These are phyloP conservation scores for Idaea biselata DNA, from an alignment of 2,888 invertebrate genomes.

Conservation along the genomic window DNA sequence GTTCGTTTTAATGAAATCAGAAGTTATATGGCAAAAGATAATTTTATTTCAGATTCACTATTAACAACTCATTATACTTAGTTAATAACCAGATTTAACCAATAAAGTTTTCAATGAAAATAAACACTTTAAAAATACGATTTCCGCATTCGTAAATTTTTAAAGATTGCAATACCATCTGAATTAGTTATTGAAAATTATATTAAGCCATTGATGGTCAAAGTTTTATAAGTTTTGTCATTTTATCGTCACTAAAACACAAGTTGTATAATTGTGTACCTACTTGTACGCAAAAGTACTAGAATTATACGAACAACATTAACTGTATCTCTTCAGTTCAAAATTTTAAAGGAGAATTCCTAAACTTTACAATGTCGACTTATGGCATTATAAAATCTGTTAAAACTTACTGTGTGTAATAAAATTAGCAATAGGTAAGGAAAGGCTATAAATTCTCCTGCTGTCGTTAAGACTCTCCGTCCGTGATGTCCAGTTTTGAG, in stretches of 20 bases:
- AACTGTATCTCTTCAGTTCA: slow-evolving; percentile 21
- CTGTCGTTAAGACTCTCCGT: slow-evolving; percentile 23
- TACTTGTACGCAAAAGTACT: slow-evolving; percentile 38
- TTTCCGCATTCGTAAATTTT: slow-evolving; percentile 49
- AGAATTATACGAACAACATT: neutral
- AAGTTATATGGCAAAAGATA: slow-evolving; percentile 22
- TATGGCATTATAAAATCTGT: slow-evolving; percentile 38
- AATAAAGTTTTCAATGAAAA: slow-evolving; percentile 32
- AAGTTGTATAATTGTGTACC: too few relatives aligned
- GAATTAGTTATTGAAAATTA: slow-evolving; percentile 40
- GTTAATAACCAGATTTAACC: slow-evolving; percentile 31
- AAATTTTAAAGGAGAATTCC: slow-evolving; percentile 42
- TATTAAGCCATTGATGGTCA: slow-evolving; percentile 32
- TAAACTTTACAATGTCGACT: slow-evolving; percentile 38
- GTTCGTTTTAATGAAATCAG: slow-evolving; percentile 20
- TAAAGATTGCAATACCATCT: slow-evolving; percentile 46
- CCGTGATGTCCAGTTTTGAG: slow-evolving; percentile 18
- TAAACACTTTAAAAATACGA: slow-evolving; percentile 41
- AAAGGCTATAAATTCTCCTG: slow-evolving; percentile 24
- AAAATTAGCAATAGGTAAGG: slow-evolving; percentile 29
- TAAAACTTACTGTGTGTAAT: slow-evolving; percentile 41
- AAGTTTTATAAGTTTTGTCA: slow-evolving; percentile 25
- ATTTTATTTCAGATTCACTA: slow-evolving; percentile 27
- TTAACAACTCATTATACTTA: slow-evolving; percentile 31
- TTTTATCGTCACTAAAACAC: slow-evolving; percentile 31